phyloP scores from a whole-genome alignment of 2,113 vertebrate genomes.

The Porphyrio hochstetteri region DNA sequence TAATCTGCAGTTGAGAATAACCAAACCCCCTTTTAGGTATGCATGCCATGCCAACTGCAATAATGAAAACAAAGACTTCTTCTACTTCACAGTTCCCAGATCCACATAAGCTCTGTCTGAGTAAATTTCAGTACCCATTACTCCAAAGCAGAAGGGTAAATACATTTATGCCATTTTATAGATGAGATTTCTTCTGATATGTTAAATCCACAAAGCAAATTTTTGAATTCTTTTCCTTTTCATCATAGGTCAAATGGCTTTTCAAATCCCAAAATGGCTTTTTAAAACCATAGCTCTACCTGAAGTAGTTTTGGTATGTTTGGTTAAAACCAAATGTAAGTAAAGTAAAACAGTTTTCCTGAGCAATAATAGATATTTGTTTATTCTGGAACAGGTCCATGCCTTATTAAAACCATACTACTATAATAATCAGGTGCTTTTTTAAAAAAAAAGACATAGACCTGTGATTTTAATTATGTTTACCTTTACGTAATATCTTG shows the following conservation, averaged over 20 bases:
- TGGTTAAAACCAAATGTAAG: neutral
- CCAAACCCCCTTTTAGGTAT: neutral
- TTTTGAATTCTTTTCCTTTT: slow-evolving; percentile 17
- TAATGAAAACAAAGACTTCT: neutral
- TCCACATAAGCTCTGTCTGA: neutral
- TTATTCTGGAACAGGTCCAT: slow-evolving; percentile 13
- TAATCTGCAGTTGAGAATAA: neutral
- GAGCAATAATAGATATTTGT: neutral
- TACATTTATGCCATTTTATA: neutral
- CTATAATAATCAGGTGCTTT: neutral
- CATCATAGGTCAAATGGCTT: neutral
- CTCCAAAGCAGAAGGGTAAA: neutral
- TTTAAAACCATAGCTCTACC: neutral
- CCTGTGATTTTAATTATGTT: slow-evolving; percentile 8
- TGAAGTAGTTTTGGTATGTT: neutral
- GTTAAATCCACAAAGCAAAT: slow-evolving; percentile 12
- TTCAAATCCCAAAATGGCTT: neutral
- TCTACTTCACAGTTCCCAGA: neutral
- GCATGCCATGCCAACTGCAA: neutral
- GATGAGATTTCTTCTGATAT: neutral
- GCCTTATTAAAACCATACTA: slow-evolving; percentile 36
- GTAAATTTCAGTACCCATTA: neutral
- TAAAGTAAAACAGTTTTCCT: neutral
- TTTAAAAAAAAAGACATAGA: neutral
- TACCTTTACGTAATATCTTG: slow-evolving; percentile 20